Evolutionary conservation across 2,113 vertebrate species (phyloP).

Genomic region (Synodontis membranacea): DNA sequence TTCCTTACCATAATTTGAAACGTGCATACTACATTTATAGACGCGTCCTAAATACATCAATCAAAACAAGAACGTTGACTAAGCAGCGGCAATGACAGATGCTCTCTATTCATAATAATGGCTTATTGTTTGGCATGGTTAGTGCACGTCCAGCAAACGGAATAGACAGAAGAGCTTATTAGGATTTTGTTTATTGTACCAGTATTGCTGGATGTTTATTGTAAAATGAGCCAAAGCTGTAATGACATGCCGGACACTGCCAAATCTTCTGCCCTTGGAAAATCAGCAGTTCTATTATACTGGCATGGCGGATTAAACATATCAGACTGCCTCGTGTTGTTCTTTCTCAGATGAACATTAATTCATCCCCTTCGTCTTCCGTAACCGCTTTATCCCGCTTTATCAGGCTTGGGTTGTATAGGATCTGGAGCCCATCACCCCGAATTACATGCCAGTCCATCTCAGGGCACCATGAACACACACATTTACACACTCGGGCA

Average conservation of each 20-base stretch:
- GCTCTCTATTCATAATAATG: slow-evolving; percentile 20
- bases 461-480: not conserved
- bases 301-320: slow-evolving; percentile 45
- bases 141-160: not conserved
- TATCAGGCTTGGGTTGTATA: not conserved
- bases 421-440: not conserved
- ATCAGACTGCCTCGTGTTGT: slow-evolving; percentile 31
- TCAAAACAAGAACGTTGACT: not conserved
- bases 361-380: not conserved
- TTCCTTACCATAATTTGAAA: not conserved
- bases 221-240: slow-evolving; percentile 39
- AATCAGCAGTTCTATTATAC: slow-evolving; percentile 34
- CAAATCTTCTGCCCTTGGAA: slow-evolving; percentile 32
- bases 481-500: not conserved
- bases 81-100: not conserved
- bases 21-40: not conserved
- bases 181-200: not conserved
- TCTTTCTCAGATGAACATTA: not conserved
- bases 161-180: slow-evolving; percentile 12
- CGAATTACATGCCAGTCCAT: not conserved
- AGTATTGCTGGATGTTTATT: slow-evolving; percentile 28
- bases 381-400: not conserved
- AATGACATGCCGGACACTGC: slow-evolving; percentile 36
- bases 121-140: not conserved
- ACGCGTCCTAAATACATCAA: not conserved